Base-by-base conservation (phyloP, 30 jellyfish, hydroid and myxozoan species). In the Morbakka virulenta region DNA sequence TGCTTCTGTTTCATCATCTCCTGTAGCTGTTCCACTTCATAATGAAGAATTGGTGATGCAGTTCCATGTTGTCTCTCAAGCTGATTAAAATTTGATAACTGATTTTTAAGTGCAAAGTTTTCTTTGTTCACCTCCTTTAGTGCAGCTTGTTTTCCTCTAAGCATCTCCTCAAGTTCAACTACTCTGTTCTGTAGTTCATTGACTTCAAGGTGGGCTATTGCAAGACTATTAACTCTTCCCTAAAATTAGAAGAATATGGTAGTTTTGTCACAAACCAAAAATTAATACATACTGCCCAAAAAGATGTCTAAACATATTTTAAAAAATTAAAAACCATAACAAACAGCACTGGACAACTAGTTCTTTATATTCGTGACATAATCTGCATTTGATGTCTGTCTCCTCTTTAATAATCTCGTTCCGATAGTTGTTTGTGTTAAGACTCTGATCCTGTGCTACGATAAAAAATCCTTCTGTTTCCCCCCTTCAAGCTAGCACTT, bases 101-200 rank as follows among this genome's bases (percentile, higher is more conserved):
- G 74, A 6, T 88, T 85, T 50, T 87, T 61, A 31, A 84, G 73
- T 33, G 69, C 89, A 67, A 74, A 84, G 53, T 84, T 84, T 52
- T 84, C 95, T 33, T 84, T 84, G 89, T 84, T 84, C 20, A 84
- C 52, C 2, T 84, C 95, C 34, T 84, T 84, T 33, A 84, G 6
- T 0, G 69, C 95, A 28, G 85, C 70, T 62, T 84, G 95, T 69
- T 84, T 84, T 17, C 95, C 95, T 14, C 95, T 68, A 74, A 84
- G 47, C 41, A 67, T 84, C 53, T 84, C 95, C 49, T 84, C 95
- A 14, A 84, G 77, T 61, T 76, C 95, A 32, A 84, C 67, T 22
- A 84, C 95, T 52, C 85, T 74, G 67, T 74, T 76, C 35, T 84
- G 74, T 53, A 74, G 24, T 36, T 84, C 95, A 41, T 84, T 84